Conservation (phyloP, 2,113 vertebrate genomes). For the Eonycteris spelaea region DNA sequence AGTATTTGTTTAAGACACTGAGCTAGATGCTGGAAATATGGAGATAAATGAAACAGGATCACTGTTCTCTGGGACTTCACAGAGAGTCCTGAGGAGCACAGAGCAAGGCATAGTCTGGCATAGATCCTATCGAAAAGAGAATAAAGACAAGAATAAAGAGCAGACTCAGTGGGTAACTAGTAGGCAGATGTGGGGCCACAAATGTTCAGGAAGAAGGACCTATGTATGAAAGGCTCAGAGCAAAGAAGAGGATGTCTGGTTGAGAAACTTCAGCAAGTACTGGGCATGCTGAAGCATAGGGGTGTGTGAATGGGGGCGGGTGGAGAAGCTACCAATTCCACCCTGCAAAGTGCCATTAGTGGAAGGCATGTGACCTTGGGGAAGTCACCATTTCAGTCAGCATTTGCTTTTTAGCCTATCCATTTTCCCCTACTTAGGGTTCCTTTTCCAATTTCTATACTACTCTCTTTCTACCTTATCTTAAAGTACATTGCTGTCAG, state of each 20-base stretch:
- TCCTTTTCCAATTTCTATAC: neutral
- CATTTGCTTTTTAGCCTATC: neutral
- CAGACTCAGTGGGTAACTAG: neutral
- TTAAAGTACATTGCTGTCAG: neutral
- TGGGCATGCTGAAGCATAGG: accelerated
- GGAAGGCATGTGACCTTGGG: neutral
- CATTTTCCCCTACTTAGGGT: neutral
- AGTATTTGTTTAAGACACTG: neutral
- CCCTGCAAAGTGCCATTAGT: neutral
- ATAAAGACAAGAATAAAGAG: accelerated
- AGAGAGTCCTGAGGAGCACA: neutral
- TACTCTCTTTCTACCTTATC: neutral
- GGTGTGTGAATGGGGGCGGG: neutral
- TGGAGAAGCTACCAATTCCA: accelerated
- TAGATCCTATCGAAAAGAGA: neutral
- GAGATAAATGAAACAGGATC: neutral
- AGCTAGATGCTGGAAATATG: neutral
- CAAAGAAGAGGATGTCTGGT: neutral
- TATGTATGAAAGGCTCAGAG: neutral
- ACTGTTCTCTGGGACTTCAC: neutral
- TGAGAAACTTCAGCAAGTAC: neutral
- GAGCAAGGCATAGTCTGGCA: neutral
- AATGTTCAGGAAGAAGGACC: neutral
- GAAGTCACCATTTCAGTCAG: neutral
- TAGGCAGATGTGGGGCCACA: neutral